A percentile compares a stretch with the other conserved stretches of the same genome.
Evolutionary conservation across 2,888 invertebrate species (phyloP).

Genomic region (Tupiocoris notatus): DNA sequence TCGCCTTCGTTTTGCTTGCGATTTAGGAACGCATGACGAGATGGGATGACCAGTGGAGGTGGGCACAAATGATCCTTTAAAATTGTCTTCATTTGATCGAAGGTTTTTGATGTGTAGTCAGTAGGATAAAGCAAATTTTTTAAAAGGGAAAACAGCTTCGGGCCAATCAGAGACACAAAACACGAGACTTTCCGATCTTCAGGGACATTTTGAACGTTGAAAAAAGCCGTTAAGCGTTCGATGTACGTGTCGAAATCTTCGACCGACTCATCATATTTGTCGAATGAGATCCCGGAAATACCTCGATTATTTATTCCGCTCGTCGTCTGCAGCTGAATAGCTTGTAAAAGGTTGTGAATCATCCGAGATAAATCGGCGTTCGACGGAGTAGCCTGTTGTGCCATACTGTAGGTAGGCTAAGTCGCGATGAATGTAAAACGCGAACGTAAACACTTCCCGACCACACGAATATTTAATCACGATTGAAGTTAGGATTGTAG

Average conservation of each 20-base stretch:
- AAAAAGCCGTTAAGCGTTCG: conserved; percentile 9
- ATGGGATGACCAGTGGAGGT: conserved; percentile 15
- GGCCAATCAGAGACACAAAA: conserved; percentile 18
- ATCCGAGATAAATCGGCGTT: too few relatives aligned
- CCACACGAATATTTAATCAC: too few relatives aligned
- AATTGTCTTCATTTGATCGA: conserved; percentile 6
- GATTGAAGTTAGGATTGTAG: too few relatives aligned
- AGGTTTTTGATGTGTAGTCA: background rate
- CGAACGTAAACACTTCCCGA: too few relatives aligned
- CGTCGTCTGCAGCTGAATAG: too few relatives aligned
- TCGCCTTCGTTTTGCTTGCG: conserved; percentile 31
- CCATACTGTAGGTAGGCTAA: too few relatives aligned
- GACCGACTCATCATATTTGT: background rate
- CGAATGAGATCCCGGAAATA: conserved; percentile 20
- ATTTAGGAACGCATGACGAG: conserved; percentile 24
- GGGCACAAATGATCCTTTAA: conserved; percentile 9
- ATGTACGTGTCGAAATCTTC: too few relatives aligned
- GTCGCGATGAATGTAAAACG: too few relatives aligned
- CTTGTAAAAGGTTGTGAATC: too few relatives aligned
- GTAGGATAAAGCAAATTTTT: conserved; percentile 16
- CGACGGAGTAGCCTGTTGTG: too few relatives aligned
- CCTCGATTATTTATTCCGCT: background rate
- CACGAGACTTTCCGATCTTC: background rate
- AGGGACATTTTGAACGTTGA: conserved; percentile 16
- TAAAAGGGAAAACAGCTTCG: conserved; percentile 11